These are phyloP conservation scores for Dasysyrphus albostriatus DNA, from an alignment of 2,888 invertebrate genomes.

Conservation along the genomic window DNA sequence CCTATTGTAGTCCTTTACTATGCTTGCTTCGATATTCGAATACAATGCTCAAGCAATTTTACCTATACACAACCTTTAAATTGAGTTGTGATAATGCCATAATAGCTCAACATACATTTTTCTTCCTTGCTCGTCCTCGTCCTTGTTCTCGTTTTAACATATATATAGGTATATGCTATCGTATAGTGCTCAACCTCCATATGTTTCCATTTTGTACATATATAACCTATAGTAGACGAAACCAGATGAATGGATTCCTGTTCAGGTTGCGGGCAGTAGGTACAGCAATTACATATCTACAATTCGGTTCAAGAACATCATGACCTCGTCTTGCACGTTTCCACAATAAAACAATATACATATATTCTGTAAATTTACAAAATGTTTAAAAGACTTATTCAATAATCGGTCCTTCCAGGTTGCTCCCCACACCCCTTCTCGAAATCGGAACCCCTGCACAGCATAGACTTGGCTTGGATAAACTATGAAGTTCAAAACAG, in stretches of 20 bases:
- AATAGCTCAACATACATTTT: constrained; percentile 40
- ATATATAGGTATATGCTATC: not conserved
- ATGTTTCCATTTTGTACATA: constrained; percentile 4
- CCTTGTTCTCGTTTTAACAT: not conserved
- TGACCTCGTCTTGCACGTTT: constrained; percentile 55
- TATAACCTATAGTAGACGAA: constrained; percentile 9
- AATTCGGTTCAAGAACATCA: constrained; percentile 41
- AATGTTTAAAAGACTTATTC: constrained; percentile 73
- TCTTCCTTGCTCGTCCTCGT: not conserved
- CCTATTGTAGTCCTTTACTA: constrained; percentile 29
- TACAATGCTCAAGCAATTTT: constrained; percentile 56
- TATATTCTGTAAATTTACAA: constrained; percentile 68
- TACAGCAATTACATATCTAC: constrained; percentile 22
- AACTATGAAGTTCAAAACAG: constrained; percentile 33
- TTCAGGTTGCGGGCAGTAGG: constrained; percentile 31
- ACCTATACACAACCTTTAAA: constrained; percentile 59
- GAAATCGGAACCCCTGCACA: not conserved
- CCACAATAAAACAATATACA: constrained; percentile 60
- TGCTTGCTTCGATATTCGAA: not conserved
- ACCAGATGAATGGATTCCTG: constrained; percentile 23
- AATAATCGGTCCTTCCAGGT: constrained; percentile 36
- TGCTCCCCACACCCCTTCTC: not conserved
- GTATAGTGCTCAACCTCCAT: not conserved
- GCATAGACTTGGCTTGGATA: not conserved
- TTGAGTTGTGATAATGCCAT: constrained; percentile 67